Conservation (phyloP, 2,113 vertebrate genomes). For the Micromys minutus region DNA sequence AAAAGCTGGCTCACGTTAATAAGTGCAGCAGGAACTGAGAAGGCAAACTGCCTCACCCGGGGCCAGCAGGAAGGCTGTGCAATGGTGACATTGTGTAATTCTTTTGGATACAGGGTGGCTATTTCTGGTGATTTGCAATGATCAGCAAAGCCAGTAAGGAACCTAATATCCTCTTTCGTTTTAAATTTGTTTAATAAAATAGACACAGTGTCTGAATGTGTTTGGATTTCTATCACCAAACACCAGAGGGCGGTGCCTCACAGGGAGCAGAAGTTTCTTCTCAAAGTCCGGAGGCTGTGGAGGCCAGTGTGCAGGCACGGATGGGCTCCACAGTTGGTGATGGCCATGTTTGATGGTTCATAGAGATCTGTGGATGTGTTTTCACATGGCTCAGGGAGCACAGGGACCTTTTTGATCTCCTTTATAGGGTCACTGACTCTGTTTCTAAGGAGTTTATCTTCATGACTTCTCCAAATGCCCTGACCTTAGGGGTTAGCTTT, state of each 20-base stretch:
- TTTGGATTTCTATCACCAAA: neutral
- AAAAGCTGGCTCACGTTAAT: neutral
- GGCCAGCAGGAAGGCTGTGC: neutral
- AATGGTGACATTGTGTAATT: neutral
- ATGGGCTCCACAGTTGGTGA: neutral
- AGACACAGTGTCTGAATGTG: neutral
- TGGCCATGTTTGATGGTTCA: neutral
- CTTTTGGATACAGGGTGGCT: neutral
- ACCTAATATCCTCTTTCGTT: neutral
- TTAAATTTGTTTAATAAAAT: constrained; percentile 34
- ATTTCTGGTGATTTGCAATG: neutral
- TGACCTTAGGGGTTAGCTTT: neutral
- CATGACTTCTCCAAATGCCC: neutral
- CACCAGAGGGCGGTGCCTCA: neutral
- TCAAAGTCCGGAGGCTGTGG: neutral
- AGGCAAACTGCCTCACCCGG: neutral
- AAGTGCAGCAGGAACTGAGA: neutral
- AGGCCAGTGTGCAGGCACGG: neutral
- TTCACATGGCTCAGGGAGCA: no score
- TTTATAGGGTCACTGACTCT: neutral
- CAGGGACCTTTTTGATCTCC: neutral
- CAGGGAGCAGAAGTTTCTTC: neutral
- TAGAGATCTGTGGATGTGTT: neutral
- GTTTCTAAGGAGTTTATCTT: neutral
- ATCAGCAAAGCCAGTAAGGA: neutral